Conservation (phyloP, 2,888 invertebrate genomes). For the Caradrina clavipalpis region DNA sequence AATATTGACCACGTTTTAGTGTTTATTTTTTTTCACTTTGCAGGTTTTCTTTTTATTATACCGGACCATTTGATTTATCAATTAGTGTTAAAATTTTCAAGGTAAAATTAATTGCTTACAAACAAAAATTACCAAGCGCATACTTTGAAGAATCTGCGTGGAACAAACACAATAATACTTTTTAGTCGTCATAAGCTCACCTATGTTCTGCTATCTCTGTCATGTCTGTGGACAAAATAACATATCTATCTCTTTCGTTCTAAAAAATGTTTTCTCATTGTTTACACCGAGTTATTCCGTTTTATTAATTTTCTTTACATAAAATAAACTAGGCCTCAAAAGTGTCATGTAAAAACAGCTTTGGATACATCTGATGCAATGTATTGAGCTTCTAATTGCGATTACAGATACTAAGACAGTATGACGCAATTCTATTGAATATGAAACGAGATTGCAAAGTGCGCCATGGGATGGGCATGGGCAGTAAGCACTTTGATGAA, state of each 20-base stretch:
- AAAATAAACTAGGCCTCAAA: not conserved
- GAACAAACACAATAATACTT: not conserved
- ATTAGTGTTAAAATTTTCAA: not conserved
- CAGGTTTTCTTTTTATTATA: not conserved
- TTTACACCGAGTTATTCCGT: slow-evolving; percentile 28
- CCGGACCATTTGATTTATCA: not conserved
- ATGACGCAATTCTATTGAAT: slow-evolving; percentile 51
- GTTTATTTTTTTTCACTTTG: not conserved
- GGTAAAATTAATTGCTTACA: not conserved
- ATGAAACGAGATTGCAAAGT: slow-evolving; percentile 41
- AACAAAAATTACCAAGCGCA: not conserved
- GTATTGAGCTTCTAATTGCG: not conserved
- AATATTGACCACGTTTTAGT: not conserved
- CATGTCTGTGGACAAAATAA: not conserved
- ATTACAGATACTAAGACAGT: not conserved
- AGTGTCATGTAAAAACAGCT: slow-evolving; percentile 14
- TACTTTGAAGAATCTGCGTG: slow-evolving; percentile 22
- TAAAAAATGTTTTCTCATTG: slow-evolving; percentile 20
- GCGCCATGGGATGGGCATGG: slow-evolving; percentile 6
- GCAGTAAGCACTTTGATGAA: not conserved
- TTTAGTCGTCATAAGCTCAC: slow-evolving; percentile 10
- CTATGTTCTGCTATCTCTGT: slow-evolving; percentile 40
- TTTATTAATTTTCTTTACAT: not conserved
- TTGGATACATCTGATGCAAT: slow-evolving; percentile 10
- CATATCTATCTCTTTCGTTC: slow-evolving; percentile 27